Evolutionary conservation across 64 coral and sea anemone species (phyloP).

Genomic region (Trachythela sp.): DNA sequence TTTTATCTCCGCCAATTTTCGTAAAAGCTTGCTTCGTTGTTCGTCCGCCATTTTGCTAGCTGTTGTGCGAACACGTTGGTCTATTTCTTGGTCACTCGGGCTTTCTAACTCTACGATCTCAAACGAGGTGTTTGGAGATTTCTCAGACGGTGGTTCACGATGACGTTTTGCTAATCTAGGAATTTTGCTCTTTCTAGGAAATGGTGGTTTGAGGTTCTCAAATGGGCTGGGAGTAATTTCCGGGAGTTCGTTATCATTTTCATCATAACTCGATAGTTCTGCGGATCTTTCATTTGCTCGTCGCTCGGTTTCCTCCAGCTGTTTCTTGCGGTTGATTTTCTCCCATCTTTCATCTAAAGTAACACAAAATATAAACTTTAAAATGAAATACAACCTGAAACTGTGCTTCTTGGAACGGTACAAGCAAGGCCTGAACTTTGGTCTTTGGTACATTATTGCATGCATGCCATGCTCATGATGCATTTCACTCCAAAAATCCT

Average conservation of each 20-base stretch:
- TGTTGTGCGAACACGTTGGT: neutral
- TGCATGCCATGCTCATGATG: too few species aligned
- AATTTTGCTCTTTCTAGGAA: neutral
- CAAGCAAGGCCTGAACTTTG: too few species aligned
- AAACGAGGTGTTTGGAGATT: neutral
- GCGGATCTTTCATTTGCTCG: neutral
- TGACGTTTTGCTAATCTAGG: neutral
- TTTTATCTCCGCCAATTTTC: neutral
- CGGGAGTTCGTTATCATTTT: neutral
- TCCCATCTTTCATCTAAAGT: conserved; percentile 20
- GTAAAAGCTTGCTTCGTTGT: neutral
- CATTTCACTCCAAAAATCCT: too few species aligned
- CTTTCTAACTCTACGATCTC: neutral
- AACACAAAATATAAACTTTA: too few species aligned
- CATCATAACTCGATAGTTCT: neutral
- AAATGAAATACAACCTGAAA: too few species aligned
- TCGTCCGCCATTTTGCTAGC: neutral
- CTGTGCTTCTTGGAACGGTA: too few species aligned
- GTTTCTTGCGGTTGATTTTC: neutral
- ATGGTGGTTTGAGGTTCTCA: neutral
- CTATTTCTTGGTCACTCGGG: neutral
- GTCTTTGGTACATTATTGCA: too few species aligned
- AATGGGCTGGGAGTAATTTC: neutral
- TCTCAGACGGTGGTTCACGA: neutral
- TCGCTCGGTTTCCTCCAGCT: neutral